These are phyloP conservation scores for Parauchenoglanis punctatus DNA, from an alignment of 2,797 vertebrate genomes.

Conservation along the genomic window DNA sequence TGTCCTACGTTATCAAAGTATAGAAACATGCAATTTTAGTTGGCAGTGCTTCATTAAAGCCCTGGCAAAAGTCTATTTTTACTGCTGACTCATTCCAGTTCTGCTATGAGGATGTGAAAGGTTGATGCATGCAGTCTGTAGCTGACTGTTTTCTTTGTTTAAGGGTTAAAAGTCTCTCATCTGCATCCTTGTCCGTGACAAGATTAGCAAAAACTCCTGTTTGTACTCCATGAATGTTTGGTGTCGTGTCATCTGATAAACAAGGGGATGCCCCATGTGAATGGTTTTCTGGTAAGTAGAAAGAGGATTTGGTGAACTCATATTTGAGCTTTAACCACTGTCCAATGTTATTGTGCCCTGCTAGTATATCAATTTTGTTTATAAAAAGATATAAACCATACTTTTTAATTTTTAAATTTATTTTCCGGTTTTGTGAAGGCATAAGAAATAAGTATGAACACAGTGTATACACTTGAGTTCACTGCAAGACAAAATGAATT, in stretches of 20 bases:
- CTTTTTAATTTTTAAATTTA: neutral
- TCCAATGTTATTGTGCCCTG: neutral
- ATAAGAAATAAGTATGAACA: neutral
- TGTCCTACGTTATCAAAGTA: neutral
- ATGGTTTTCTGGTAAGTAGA: neutral
- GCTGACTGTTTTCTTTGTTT: slow-evolving; percentile 2
- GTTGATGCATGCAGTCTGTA: neutral
- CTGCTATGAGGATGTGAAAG: neutral
- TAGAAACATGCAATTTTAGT: neutral
- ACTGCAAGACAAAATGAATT: neutral
- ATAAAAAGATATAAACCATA: neutral
- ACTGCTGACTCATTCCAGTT: neutral
- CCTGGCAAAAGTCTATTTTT: neutral
- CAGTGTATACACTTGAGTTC: neutral
- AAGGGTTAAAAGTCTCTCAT: neutral
- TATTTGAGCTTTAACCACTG: neutral
- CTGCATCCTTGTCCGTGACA: neutral
- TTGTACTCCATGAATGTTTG: neutral
- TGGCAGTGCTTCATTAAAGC: neutral
- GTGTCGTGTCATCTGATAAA: neutral
- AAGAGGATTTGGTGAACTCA: neutral
- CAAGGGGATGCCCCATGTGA: neutral
- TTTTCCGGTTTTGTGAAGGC: neutral
- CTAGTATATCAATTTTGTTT: neutral
- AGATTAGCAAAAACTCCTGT: neutral